Evolutionary conservation across 2,888 invertebrate genomes (phyloP), one percentile per base, ranked within the genome.

Genomic region (Andrena haemorrhoa): DNA sequence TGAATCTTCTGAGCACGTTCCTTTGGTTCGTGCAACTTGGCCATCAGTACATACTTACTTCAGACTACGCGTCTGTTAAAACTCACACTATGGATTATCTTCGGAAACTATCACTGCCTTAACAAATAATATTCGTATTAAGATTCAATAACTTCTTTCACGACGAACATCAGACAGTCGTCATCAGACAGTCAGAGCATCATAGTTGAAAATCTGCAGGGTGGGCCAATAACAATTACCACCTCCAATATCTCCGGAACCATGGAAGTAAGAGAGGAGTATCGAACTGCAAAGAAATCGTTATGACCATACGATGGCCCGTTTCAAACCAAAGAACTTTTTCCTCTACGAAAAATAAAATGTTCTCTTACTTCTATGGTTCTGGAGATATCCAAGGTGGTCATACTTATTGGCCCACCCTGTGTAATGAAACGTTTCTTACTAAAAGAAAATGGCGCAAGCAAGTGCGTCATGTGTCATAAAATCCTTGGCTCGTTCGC

Each of bases 161-260:
- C 41, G 63, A 69, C 75, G 63, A 69, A 63, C 53, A 75, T 69
- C 20, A 53, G 53, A 61, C 51, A 41, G 8, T 75, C 20, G 41
- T 16, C 16, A 41, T 41, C 41, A 1, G 41, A 41, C 41, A 41
- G 41, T 41, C 41, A 5, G 41, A 41, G 1, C 41, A 41, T 41
- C 41, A 60, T 63, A 23, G 20, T 20, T 29, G 10, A 49, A 49
- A 53, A 29, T 70, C 47, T 16, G 33, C 3, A 0, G 41, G 3
- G 51, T 8, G 5, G 12, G 47, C 6, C 12, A 12, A 58, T 41
- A 41, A 41, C 5, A 41, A 41, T 41, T 41, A 16, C 41, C 41
- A 41, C 41, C 41, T 41, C 0, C 4, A 41, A 41, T 41, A 41
- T 41, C 41, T 41, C 4, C 41, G 1, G 41, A 12, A 41, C 41